Evolutionary conservation across 2,113 vertebrate species (phyloP), one percentile per base, ranked within the genome.

Genomic region (Copsychus sechellarum): DNA sequence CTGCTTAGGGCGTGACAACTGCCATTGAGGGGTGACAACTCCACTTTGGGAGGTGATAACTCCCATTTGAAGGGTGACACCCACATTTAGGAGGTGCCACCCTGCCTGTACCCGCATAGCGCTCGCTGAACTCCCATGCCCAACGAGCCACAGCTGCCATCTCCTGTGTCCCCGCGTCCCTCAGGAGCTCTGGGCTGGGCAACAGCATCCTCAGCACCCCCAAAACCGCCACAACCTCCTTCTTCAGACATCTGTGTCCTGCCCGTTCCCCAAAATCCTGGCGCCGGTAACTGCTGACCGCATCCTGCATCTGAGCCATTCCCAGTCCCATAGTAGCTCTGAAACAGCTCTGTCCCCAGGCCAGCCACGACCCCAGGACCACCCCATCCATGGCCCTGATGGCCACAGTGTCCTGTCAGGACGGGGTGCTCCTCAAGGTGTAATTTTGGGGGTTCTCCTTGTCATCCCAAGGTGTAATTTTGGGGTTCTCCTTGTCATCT

Each of bases 381-480:
- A 93, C 51, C 8, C 99, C 98, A 1, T 99, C 99, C 97, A 99
- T 98, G 13, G 97, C 99, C 9, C 99, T 99, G 3, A 98, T 98
- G 94, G 99, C 91, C n/a, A 98, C 62, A 31, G 98, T 98, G 0
- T 97, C 94, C 3, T 0, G 8, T 34, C 21, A 6, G 3, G 98
- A 97, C 1, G 73, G 69, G 12, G 97, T 88, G 20, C 96, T 94
- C 15, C 94, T 69, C 4, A 99, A 96, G 8, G 97, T 98, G 97
- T 99, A 99, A 45, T 94, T 96, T 18, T 54, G 95, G 25, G 99
- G 99, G 1, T 82, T 25, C 2, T 85, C 94, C 6, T 98, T 42
- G 2, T 84, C 91, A 43, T 99, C 98, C 99, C 99, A 99, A 96
- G 8, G 97, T 98, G 97, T 99, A 99, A 45, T 94, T 96, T 18